phyloP scores from a whole-genome alignment of 2,797 vertebrate species.

The Tolypeutes matacus region DNA sequence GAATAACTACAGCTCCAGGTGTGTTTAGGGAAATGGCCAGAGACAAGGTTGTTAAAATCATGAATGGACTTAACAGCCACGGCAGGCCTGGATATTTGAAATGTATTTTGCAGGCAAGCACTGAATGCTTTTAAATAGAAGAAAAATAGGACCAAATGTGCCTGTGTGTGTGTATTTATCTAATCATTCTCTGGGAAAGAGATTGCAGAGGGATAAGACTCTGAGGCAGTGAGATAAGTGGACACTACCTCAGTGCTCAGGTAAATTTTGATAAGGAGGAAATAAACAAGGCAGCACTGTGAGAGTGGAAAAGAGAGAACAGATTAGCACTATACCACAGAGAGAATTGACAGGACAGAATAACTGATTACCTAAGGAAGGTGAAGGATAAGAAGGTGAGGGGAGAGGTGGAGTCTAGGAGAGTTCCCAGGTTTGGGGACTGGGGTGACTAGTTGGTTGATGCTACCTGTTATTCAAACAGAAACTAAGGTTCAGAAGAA shows the following conservation, averaged over 20 bases:
- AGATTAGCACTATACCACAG: rapidly evolving
- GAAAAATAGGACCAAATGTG: conserved; percentile 9
- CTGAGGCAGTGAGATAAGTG: neutral
- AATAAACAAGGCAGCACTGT: neutral
- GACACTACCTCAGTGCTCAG: neutral
- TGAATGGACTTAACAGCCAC: conserved; percentile 4
- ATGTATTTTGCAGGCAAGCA: conserved; percentile 15
- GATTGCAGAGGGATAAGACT: neutral
- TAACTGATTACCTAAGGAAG: neutral
- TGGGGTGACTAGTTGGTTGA: neutral
- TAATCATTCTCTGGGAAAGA: neutral
- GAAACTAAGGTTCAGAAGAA: neutral
- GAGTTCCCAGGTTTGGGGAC: neutral
- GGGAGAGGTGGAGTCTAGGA: no score
- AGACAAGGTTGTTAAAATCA: neutral
- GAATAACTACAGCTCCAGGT: neutral
- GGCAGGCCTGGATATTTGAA: conserved; percentile 21
- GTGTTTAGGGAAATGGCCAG: neutral
- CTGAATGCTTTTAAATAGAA: neutral
- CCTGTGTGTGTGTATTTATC: conserved; percentile 1
- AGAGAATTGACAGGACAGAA: neutral
- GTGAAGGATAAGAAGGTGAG: neutral
- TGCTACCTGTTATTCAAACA: neutral
- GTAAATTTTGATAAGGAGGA: neutral
- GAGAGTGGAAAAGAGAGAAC: neutral